Base-by-base conservation (phyloP, 2,113 vertebrate species). In the Dunckerocampus dactyliophorus region DNA sequence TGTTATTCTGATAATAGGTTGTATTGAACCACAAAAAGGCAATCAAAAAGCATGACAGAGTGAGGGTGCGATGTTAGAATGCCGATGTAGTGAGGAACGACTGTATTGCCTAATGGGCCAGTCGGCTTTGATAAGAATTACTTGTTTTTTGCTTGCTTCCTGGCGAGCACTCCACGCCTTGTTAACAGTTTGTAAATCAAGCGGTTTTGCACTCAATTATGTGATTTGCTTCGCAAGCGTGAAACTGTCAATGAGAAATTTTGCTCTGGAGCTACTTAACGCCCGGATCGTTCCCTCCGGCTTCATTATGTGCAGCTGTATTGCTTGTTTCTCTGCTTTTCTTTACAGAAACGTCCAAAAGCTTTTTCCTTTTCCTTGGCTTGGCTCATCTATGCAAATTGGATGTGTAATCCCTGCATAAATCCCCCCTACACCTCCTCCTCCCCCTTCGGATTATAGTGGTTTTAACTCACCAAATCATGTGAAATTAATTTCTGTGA, bases 401-500 rank as follows among this genome's bases (percentile, higher is more conserved):
- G 46, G 8, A 14, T 50, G 24, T 76, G 75, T 22, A 77, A 84
- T 80, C 72, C 74, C 13, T 20, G 4, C 53, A 20, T n/a, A 21
- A 55, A 37, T 37, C 31, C 31, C 31, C n/a, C 7, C 12, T 39
- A 9, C 10, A 39, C 24, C 37, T 39, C 37, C 37, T 42, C 39
- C 54, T 13, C 34, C 56, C 47, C 66, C 60, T 31, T 11, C 1
- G 71, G 75, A 75, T 87, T 82, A 79, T 63, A 55, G 42, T 31
- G 47, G 75, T 63, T 68, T 82, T 74, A 83, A 72, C 59, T 51
- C 42, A 12, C 47, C 71, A 71, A 71, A 74, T 85, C 79, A 84
- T 81, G 75, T 80, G 81, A 82, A 86, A 81, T 87, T 17, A 82
- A 86, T 82, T 72, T 65, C 69, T 50, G 64, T 24, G 72, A 72